phyloP scores from a whole-genome alignment of 1,140 invertebrate species.

The Oryctes rhinoceros region DNA sequence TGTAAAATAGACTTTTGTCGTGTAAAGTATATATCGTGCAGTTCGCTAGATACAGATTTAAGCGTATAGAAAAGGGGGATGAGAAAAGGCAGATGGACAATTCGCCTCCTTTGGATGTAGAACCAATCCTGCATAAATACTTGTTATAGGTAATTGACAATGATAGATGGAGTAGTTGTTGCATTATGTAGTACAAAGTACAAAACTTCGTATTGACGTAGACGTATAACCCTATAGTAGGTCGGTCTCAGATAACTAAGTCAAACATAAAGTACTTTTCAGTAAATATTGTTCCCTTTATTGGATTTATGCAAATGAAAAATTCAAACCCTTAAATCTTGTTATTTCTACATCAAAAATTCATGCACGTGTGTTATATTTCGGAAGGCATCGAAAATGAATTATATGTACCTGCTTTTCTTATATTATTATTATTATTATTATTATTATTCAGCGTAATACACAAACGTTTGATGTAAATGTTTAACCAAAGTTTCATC shows the following conservation, averaged over 20 bases:
- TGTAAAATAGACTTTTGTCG: neutral
- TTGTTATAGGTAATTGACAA: constrained; percentile 54
- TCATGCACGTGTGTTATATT: neutral
- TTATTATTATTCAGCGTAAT: no score
- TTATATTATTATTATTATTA: no score
- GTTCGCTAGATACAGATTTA: neutral
- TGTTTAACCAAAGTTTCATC: no score
- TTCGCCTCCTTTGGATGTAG: constrained; percentile 51
- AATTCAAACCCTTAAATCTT: constrained; percentile 37
- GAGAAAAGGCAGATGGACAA: constrained; percentile 47
- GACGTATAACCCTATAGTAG: constrained; percentile 46
- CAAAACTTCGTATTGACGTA: constrained; percentile 51
- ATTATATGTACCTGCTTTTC: no score
- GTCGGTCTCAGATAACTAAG: constrained; percentile 41
- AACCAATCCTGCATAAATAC: constrained; percentile 53
- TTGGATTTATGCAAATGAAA: constrained; percentile 46
- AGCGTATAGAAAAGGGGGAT: neutral
- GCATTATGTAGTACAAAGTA: constrained; percentile 53
- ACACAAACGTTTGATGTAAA: no score
- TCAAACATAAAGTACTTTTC: constrained; percentile 44
- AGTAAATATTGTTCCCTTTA: constrained; percentile 45
- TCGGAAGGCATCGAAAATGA: no score
- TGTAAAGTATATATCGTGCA: neutral
- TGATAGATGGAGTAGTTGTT: constrained; percentile 53
- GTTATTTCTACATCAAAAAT: neutral